A percentile compares a stretch with the other conserved stretches of the same genome.
phyloP scores from a whole-genome alignment of 1,140 invertebrate species.

The Musca domestica region DNA sequence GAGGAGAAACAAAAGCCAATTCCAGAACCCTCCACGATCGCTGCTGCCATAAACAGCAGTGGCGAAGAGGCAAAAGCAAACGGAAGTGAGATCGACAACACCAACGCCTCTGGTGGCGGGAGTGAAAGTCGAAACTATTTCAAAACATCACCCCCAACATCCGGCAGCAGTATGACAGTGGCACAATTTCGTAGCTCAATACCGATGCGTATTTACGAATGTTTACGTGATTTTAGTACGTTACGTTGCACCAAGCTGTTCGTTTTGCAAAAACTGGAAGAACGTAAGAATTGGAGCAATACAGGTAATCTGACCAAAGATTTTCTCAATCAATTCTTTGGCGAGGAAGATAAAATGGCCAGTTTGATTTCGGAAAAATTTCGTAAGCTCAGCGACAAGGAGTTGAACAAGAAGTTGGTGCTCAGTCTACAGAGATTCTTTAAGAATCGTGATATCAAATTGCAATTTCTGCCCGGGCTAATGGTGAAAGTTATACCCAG shows the following conservation, averaged over 20 bases:
- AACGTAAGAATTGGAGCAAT: conserved; percentile 32
- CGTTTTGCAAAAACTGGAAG: conserved; percentile 50
- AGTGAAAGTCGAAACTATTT: conserved; percentile 5
- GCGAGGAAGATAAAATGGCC: conserved; percentile 39
- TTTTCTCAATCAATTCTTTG: conserved; percentile 49
- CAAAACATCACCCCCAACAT: background rate
- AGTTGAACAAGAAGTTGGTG: conserved; percentile 44
- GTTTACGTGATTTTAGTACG: conserved; percentile 39
- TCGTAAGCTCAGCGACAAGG: conserved; percentile 41
- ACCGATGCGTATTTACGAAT: conserved; percentile 50
- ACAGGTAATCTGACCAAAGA: conserved; percentile 47
- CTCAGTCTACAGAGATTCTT: conserved; percentile 48
- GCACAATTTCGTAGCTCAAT: conserved; percentile 48
- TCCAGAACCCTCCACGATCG: background rate
- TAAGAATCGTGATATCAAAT: conserved; percentile 49
- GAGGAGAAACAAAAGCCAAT: background rate
- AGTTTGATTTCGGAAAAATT: conserved; percentile 42
- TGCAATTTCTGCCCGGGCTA: conserved; percentile 48
- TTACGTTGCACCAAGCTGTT: conserved; percentile 51
- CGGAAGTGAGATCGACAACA: conserved; percentile 8
- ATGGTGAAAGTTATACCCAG: conserved; percentile 51
- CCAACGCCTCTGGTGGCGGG: background rate
- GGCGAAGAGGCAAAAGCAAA: background rate
- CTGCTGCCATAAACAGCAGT: background rate
- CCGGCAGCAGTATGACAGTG: conserved; percentile 24